phyloP scores from a whole-genome alignment of 1,140 invertebrate genomes.

The Sitobion miscanthi region DNA sequence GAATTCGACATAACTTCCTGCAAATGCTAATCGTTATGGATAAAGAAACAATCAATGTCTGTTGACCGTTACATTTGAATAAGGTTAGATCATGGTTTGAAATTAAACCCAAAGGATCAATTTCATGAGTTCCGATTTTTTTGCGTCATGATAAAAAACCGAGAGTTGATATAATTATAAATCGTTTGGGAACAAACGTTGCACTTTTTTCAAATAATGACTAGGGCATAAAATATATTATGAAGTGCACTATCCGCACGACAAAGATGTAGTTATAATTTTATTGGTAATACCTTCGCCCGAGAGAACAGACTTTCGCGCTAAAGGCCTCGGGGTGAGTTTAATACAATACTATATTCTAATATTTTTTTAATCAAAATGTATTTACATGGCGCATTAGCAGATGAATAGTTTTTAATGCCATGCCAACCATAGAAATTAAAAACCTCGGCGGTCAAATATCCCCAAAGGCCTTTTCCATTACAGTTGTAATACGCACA shows the following conservation, averaged over 20 bases:
- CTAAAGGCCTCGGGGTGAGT: background rate
- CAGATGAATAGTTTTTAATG: background rate
- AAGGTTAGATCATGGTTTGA: background rate
- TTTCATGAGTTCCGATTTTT: background rate
- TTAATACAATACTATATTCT: background rate
- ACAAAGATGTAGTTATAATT: background rate
- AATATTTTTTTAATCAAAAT: slow-evolving; percentile 7
- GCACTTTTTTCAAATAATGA: background rate
- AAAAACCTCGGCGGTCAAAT: background rate
- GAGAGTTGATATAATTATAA: background rate
- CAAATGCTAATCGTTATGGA: background rate
- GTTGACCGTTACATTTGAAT: background rate
- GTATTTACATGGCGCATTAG: background rate
- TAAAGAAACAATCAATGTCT: background rate
- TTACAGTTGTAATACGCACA: background rate
- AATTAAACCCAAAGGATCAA: background rate
- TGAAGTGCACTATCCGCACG: background rate
- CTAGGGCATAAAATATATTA: background rate
- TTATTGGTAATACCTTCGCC: background rate
- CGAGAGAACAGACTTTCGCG: background rate
- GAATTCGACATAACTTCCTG: no score
- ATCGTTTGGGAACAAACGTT: background rate
- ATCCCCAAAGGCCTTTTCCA: background rate
- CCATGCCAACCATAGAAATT: background rate
- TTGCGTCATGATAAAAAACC: background rate